phyloP scores from a whole-genome alignment of 1,140 invertebrate genomes.

The Spodoptera frugiperda region DNA sequence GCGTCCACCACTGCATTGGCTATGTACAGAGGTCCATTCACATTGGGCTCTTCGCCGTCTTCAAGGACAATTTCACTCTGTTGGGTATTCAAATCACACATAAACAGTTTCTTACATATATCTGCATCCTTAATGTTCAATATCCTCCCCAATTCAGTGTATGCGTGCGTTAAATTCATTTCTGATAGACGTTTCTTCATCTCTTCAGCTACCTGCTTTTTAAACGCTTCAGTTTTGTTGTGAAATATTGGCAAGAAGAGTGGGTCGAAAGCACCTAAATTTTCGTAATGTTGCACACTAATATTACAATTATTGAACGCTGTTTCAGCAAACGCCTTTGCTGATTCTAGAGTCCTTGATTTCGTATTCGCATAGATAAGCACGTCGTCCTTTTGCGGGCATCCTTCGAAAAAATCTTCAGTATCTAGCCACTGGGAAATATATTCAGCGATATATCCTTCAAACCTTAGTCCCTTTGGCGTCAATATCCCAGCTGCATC shows the following conservation, averaged over 20 bases:
- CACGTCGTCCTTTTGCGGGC: conserved; percentile 60
- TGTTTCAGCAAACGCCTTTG: conserved; percentile 65
- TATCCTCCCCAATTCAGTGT: conserved; percentile 64
- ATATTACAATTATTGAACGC: conserved; percentile 71
- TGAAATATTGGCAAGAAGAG: conserved; percentile 69
- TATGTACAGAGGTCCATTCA: conserved; percentile 67
- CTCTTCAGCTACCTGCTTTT: conserved; percentile 56
- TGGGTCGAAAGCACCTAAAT: conserved; percentile 67
- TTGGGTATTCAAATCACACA: conserved; percentile 65
- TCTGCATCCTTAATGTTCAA: conserved; percentile 66
- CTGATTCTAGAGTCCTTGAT: conserved; percentile 68
- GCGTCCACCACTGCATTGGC: conserved; percentile 70
- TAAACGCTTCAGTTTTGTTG: conserved; percentile 60
- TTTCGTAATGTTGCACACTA: conserved; percentile 53
- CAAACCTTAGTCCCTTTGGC: conserved; percentile 32
- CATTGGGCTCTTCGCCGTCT: conserved; percentile 66
- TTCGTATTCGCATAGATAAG: conserved; percentile 70
- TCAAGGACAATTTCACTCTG: conserved; percentile 62
- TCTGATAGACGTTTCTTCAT: conserved; percentile 64
- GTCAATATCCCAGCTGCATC: conserved; percentile 17
- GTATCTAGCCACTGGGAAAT: conserved; percentile 43
- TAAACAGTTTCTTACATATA: conserved; percentile 59
- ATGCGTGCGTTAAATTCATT: conserved; percentile 61
- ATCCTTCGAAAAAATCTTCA: conserved; percentile 60
- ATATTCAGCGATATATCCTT: conserved; percentile 44